Conservation (phyloP, 2,797 vertebrate species). For the Psittacula derbiana region DNA sequence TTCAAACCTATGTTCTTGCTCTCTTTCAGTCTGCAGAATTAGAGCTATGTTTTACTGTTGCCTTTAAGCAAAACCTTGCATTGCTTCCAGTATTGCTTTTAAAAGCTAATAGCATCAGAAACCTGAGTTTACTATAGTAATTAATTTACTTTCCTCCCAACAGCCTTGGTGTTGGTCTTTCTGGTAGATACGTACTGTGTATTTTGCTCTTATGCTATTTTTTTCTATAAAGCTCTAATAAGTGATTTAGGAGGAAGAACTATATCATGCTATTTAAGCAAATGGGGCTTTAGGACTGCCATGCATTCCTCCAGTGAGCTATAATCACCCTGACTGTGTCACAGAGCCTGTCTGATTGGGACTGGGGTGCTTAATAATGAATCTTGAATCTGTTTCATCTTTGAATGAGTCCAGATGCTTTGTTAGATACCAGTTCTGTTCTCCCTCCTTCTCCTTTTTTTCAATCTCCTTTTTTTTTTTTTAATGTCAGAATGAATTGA, state of each 20-base stretch:
- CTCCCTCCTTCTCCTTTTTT: background rate
- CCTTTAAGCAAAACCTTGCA: background rate
- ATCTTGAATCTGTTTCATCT: constrained; percentile 57
- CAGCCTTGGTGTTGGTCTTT: background rate
- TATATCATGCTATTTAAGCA: constrained; percentile 34
- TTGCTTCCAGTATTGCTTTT: background rate
- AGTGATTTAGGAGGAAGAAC: constrained; percentile 7
- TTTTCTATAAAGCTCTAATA: constrained; percentile 4
- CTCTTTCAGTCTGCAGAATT: background rate
- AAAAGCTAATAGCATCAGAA: background rate
- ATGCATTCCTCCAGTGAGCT: background rate
- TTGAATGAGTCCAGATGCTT: constrained; percentile 63
- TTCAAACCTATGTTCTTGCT: background rate
- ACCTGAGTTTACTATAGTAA: background rate
- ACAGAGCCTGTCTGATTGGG: background rate
- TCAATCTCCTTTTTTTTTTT: background rate
- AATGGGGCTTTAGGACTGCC: constrained; percentile 28
- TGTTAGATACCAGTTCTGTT: constrained; percentile 50
- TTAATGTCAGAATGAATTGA: constrained; percentile 67
- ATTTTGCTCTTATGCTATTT: background rate
- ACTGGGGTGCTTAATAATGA: constrained; percentile 24
- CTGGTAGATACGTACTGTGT: background rate
- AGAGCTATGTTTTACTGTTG: background rate
- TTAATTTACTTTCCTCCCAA: background rate
- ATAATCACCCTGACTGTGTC: background rate